phyloP scores from a whole-genome alignment of 2,113 vertebrate species.

The Empidonax alnorum region DNA sequence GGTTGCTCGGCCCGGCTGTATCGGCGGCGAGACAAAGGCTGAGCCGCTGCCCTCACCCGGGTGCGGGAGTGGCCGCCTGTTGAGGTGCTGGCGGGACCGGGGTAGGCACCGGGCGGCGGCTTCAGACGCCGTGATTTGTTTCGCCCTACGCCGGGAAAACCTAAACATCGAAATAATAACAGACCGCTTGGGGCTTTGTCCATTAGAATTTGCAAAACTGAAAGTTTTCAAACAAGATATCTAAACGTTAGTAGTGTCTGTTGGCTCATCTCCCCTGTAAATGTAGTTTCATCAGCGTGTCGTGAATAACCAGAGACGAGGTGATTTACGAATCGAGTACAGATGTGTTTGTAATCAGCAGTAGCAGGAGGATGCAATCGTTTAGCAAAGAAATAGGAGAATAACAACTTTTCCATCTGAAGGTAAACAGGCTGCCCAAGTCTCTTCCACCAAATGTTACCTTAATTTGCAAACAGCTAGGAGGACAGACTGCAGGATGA shows the following conservation, averaged over 20 bases:
- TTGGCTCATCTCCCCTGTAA: background rate
- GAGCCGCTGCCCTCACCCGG: background rate
- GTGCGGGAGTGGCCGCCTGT: background rate
- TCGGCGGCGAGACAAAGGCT: background rate
- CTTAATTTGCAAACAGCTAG: background rate
- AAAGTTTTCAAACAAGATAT: background rate
- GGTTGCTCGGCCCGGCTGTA: background rate
- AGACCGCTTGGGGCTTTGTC: background rate
- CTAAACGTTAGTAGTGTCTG: accelerated
- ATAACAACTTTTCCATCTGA: background rate
- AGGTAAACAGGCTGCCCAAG: background rate
- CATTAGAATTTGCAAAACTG: accelerated
- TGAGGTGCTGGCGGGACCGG: background rate
- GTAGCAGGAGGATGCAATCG: background rate
- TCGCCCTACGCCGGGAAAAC: background rate
- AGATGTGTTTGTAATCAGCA: accelerated
- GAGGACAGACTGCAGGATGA: background rate
- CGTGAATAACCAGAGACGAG: background rate
- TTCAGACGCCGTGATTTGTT: accelerated
- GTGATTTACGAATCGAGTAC: accelerated
- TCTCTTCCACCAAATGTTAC: accelerated
- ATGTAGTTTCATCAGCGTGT: background rate
- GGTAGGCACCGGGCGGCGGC: accelerated
- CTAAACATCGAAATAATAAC: background rate
- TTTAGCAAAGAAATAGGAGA: background rate